Conservation (phyloP, 1,140 invertebrate genomes). For the Panagrolaimus sp. region DNA sequence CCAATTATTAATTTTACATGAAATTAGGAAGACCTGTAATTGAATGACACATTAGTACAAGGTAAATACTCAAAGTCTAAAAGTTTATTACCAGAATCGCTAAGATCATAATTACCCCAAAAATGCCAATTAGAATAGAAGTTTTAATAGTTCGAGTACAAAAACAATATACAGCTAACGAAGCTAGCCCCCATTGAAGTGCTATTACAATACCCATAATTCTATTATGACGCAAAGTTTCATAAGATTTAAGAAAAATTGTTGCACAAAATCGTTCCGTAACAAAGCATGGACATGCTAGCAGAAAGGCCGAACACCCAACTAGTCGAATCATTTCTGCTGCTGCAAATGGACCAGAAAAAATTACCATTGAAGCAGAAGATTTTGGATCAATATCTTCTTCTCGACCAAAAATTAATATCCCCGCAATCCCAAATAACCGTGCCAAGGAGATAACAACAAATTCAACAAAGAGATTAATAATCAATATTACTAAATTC, state of each 20-base stretch:
- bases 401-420: neutral
- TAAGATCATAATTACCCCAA: neutral
- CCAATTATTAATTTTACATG: neutral
- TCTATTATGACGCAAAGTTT: neutral
- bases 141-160: neutral
- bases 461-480: neutral
- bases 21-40: neutral
- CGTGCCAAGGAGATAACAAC: neutral
- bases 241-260: neutral
- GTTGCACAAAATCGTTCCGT: constrained; percentile 4
- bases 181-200: neutral
- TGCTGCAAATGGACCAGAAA: neutral
- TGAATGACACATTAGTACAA: too few relatives aligned
- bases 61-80: too few relatives aligned
- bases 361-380: neutral
- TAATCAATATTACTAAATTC: neutral
- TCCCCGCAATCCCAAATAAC: neutral
- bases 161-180: neutral
- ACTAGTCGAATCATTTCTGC: neutral
- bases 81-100: neutral
- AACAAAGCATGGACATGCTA: neutral
- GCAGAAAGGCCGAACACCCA: neutral
- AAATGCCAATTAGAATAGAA: neutral
- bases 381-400: neutral
- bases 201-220: neutral